A percentile compares a stretch with the other conserved stretches of the same genome.
phyloP scores from a whole-genome alignment of 2,797 vertebrate species.

The Pipistrellus kuhlii region DNA sequence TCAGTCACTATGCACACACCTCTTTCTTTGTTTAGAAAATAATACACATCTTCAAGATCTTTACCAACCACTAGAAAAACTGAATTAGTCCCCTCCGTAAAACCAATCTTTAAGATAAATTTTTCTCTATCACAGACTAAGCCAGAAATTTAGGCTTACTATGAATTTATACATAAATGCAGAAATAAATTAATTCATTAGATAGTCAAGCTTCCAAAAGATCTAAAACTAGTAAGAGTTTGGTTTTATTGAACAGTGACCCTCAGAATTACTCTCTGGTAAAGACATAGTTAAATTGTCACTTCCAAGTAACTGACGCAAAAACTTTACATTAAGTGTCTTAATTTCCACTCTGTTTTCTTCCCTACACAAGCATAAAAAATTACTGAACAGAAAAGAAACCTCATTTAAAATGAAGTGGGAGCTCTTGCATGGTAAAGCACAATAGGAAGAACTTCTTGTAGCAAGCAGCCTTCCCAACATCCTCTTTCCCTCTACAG shows the following conservation, averaged over 20 bases:
- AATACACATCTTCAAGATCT: conserved; percentile 18
- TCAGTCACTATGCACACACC: neutral
- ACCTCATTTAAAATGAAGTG: neutral
- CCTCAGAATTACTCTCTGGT: neutral
- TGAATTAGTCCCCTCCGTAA: conserved; percentile 4
- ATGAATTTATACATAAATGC: conserved; percentile 26
- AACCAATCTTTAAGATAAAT: conserved; percentile 12
- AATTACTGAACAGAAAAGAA: neutral
- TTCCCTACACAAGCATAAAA: neutral
- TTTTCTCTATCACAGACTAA: conserved; percentile 1
- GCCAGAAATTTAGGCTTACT: conserved; percentile 19
- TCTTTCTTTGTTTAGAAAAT: conserved; percentile 11
- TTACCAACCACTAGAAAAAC: conserved; percentile 5
- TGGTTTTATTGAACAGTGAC: conserved; percentile 51
- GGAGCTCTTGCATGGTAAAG: neutral
- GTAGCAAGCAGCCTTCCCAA: neutral
- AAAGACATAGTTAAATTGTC: neutral
- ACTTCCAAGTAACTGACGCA: conserved; percentile 19
- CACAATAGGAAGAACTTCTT: neutral
- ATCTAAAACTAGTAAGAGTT: conserved; percentile 13
- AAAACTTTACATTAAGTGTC: conserved; percentile 35
- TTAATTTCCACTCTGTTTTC: conserved; percentile 33
- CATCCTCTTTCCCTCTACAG: neutral
- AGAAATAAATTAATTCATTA: conserved; percentile 39
- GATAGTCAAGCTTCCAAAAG: neutral